Conservation (phyloP, 2,888 invertebrate species). For the Muschampia plurimacula region DNA sequence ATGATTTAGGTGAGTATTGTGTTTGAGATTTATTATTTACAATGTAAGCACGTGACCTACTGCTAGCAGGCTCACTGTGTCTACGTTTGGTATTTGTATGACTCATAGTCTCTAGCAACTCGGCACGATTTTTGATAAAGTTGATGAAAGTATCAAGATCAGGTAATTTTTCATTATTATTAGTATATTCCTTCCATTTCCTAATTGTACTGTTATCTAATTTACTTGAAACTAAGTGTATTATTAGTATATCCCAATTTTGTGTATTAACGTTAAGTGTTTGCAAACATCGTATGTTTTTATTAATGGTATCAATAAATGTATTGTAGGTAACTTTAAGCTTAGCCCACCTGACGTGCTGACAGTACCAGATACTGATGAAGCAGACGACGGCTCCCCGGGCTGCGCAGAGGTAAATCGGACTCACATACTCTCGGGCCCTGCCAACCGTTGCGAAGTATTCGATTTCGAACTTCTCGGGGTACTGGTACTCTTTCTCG, state of each 20-base stretch:
- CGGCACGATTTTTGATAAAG: background rate
- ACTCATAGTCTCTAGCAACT: background rate
- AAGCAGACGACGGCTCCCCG: background rate
- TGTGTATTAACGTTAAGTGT: background rate
- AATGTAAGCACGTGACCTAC: constrained; percentile 22
- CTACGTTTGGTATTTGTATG: background rate
- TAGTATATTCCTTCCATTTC: background rate
- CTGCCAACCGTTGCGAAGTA: background rate
- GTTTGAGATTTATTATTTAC: background rate
- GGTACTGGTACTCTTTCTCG: constrained; percentile 10
- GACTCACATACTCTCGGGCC: constrained; percentile 6
- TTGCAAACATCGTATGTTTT: background rate
- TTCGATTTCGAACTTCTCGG: constrained; percentile 7
- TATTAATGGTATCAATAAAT: background rate
- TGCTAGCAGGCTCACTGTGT: background rate
- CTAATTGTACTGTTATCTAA: background rate
- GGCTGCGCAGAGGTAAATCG: constrained; percentile 1
- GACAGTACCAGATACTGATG: background rate
- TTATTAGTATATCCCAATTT: background rate
- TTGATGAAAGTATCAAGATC: background rate
- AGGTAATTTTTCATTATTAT: background rate
- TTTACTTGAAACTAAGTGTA: background rate
- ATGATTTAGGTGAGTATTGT: background rate
- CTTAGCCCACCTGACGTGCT: background rate
- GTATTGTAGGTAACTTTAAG: background rate